Evolutionary conservation across 2,888 invertebrate species (phyloP).

Genomic region (Dynastes grantii): DNA sequence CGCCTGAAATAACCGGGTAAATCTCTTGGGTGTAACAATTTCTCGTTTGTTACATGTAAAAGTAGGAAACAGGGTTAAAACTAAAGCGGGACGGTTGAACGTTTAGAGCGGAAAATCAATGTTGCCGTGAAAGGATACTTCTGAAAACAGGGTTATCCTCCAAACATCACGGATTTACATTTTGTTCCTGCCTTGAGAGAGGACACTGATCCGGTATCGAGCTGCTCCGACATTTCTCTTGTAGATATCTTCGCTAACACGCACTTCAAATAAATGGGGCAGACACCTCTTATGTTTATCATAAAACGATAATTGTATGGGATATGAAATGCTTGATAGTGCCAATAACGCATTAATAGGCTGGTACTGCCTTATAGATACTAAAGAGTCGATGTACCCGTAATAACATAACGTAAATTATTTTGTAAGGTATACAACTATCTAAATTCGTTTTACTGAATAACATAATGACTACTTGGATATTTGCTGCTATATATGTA

Average conservation of each 20-base stretch:
- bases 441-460: no score
- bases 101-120: conserved; percentile 32
- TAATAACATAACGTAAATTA: no score
- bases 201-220: background rate
- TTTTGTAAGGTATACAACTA: no score
- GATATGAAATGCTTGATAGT: background rate
- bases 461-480: no score
- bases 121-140: conserved; percentile 1
- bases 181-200: background rate
- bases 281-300: background rate
- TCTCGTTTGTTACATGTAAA: conserved; percentile 30
- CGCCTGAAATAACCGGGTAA: conserved; percentile 25
- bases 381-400: no score
- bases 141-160: background rate
- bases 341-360: background rate
- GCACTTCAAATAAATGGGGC: background rate
- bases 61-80: conserved; percentile 32
- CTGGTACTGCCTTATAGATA: no score
- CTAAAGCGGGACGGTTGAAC: conserved; percentile 29
- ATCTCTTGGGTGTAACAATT: conserved; percentile 32
- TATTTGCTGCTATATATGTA: no score
- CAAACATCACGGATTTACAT: conserved; percentile 23
- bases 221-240: background rate
- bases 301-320: background rate
- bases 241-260: no score